phyloP scores from a whole-genome alignment of 1,140 invertebrate genomes.

The Cardiocondyla obscurior region DNA sequence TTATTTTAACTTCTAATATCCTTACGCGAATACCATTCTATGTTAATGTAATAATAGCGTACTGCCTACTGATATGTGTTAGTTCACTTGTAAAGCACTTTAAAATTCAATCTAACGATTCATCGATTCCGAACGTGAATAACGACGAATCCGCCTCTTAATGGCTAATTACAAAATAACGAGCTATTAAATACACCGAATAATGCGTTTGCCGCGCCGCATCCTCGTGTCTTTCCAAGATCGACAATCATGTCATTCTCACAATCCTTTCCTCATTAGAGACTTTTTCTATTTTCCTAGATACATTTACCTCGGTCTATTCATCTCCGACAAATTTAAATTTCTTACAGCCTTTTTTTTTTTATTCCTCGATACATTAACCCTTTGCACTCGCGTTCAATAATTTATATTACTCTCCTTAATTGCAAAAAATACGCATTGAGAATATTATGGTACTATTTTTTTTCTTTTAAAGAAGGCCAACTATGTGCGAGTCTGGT shows the following conservation, averaged over 20 bases:
- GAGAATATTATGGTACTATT: background rate
- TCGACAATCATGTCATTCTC: slow-evolving; percentile 36
- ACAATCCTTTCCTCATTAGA: background rate
- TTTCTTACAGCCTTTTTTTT: background rate
- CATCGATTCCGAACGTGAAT: slow-evolving; percentile 49
- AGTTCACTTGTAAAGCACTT: slow-evolving; percentile 82
- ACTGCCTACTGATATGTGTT: slow-evolving; percentile 81
- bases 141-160: slow-evolving; percentile 40
- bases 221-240: background rate
- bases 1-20: slow-evolving; percentile 65
- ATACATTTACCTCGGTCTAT: background rate
- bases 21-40: slow-evolving; percentile 63
- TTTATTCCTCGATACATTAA: slow-evolving; percentile 6
- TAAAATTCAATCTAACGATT: slow-evolving; percentile 79
- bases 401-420: slow-evolving; percentile 19
- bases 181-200: slow-evolving; percentile 38
- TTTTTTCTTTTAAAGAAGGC: slow-evolving; percentile 16
- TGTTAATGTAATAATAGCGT: slow-evolving; percentile 73
- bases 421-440: slow-evolving; percentile 9
- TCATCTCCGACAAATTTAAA: background rate
- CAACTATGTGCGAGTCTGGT: background rate
- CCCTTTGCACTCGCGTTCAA: slow-evolving; percentile 33
- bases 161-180: slow-evolving; percentile 46
- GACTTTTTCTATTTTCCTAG: background rate
- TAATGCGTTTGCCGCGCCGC: slow-evolving; percentile 26